Base-by-base conservation (phyloP, 2,888 invertebrate genomes). In the Malacosoma neustria region DNA sequence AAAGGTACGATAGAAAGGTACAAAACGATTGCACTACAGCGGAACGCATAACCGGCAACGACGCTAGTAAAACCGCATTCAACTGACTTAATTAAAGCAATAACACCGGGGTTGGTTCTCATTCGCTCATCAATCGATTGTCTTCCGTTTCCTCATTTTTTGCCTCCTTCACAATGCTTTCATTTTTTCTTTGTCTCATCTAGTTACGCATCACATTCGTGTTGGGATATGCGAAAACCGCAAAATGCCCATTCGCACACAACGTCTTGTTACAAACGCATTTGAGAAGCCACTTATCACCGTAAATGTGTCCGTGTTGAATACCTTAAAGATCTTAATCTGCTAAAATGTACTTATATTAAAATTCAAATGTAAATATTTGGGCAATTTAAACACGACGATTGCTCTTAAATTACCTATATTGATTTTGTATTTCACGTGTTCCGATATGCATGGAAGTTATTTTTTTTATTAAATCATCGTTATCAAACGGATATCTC, bases 21-120 rank as follows among this genome's bases (percentile, higher is more conserved):
- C 9, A 5, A 22, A 22, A 68, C 64, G 70, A 72, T 70, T 70
- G 63, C 61, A 57, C 22, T 3, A 22, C 65, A 66, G 63, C 63
- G 57, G 63, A 67, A 64, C 63, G 62, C 64, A 68, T 61, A 55
- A 61, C 59, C 50, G 59, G 79, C 73, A 74, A 75, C 53, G 51
- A 54, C 7, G 22, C 59, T 62, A 72, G 72, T 72, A 74, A 73
- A 79, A 76, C 76, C 71, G 72, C 71, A 72, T 72, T 70, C 62
- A 70, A 63, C 61, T 71, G 74, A 72, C 75, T 77, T 75, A 77
- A 82, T 77, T 81, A 76, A 72, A 72, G 71, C 71, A 71, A 75
- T 79, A 75, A 74, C 62, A 65, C 67, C 61, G 57, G 55, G 61
- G 64, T 72, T 29, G 60, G 64, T 79, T 77, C 77, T 73, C 77